These are phyloP conservation scores for Drosophila paulistorum DNA, from an alignment of 1,140 invertebrate species.

Conservation along the genomic window DNA sequence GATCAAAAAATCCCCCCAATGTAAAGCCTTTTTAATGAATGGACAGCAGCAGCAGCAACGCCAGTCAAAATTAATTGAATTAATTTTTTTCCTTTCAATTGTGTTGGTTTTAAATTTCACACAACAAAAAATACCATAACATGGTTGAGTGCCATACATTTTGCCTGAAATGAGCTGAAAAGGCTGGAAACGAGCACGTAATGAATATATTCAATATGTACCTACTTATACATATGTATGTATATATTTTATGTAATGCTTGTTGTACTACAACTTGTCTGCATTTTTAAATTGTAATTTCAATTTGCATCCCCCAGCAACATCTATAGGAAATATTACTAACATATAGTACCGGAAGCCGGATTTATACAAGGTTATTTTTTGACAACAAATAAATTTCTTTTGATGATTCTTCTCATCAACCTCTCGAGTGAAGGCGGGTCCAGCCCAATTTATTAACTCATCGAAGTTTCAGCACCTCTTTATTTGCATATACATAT, in stretches of 20 bases:
- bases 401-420: too few species aligned
- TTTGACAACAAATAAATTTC: too few species aligned
- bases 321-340: neutral
- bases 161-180: constrained; percentile 15
- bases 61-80: constrained; percentile 57
- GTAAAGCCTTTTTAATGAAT: constrained; percentile 46
- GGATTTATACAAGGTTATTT: too few species aligned
- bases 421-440: neutral
- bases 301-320: neutral
- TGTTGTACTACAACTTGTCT: neutral
- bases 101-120: constrained; percentile 32
- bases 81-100: constrained; percentile 51
- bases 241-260: neutral
- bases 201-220: constrained; percentile 14
- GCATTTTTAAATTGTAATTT: neutral
- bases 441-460: neutral
- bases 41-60: constrained; percentile 21
- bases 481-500: constrained; percentile 4
- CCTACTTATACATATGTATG: too few species aligned
- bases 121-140: constrained; percentile 18
- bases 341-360: neutral
- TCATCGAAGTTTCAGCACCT: neutral
- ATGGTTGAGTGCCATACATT: constrained; percentile 20
- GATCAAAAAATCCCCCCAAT: constrained; percentile 25
- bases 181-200: neutral